Evolutionary conservation across 2,113 vertebrate genomes (phyloP).

Genomic region (Solenodon paradoxus): DNA sequence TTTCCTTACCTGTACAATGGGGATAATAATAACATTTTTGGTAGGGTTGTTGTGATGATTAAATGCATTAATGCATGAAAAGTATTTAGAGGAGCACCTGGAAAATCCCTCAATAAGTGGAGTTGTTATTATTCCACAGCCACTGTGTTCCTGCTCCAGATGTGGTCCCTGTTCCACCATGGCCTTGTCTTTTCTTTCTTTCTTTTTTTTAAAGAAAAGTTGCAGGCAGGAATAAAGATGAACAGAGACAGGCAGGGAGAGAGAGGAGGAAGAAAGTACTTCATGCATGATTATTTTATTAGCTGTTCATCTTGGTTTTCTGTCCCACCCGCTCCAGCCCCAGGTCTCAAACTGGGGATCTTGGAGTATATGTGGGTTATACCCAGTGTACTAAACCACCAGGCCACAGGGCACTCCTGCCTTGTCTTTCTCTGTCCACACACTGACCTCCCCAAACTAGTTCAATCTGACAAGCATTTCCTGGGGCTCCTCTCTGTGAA

Average conservation of each 20-base stretch:
- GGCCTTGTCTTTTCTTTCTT: background rate
- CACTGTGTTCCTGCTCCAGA: background rate
- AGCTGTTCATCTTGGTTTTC: too few relatives aligned
- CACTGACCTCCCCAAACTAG: background rate
- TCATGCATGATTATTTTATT: too few relatives aligned
- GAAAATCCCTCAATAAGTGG: background rate
- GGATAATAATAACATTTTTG: background rate
- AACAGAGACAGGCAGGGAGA: too few relatives aligned
- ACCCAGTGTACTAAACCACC: too few relatives aligned
- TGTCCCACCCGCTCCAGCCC: too few relatives aligned
- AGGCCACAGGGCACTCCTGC: too few relatives aligned
- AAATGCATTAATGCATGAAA: background rate
- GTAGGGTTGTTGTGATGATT: background rate
- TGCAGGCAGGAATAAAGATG: too few relatives aligned
- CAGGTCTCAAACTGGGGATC: too few relatives aligned
- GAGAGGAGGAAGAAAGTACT: too few relatives aligned
- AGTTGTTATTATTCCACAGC: background rate
- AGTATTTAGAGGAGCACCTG: background rate
- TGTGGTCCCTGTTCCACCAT: background rate
- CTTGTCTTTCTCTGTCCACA: too few relatives aligned
- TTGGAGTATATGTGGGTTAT: too few relatives aligned
- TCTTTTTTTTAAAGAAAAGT: too few relatives aligned
- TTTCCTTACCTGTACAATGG: background rate
- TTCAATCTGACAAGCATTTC: background rate
- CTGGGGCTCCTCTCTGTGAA: background rate